Evolutionary conservation across 2,797 vertebrate species (phyloP), one percentile per base, ranked within the genome.

Genomic region (Artibeus jamaicensis): DNA sequence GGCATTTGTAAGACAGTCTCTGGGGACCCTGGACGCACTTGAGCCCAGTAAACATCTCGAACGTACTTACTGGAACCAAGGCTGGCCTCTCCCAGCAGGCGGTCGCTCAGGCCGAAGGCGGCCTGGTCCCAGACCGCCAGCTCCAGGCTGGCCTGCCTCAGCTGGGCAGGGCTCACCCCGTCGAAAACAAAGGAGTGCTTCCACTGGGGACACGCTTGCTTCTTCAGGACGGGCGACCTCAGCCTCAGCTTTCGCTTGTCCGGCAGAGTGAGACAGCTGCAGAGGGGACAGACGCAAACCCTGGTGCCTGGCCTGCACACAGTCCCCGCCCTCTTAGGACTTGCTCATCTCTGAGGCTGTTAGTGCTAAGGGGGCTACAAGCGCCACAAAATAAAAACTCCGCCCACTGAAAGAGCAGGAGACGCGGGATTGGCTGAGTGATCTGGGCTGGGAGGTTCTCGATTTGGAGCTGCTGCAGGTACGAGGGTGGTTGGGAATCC

Each of bases 101-200:
- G 98, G 95, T 98, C 97, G 0, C 74, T 94, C 70, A 98, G 84
- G 5, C 98, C 97, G 46, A 98, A 98, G 71, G 95, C 0, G 79
- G 91, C 70, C 89, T 98, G 98, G 92, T 98, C 98, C 98, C 98
- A 99, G 39, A 99, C 97, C 0, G 98, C 98, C 92, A 99, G 92
- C 44, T 98, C 97, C 39, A 99, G 87, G 81, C 96, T 97, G 1
- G 98, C 97, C 4, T 97, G 97, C 89, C 95, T 97, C 22, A 99
- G 98, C 95, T 98, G 98, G 15, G 96, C 94, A 19, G 82, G 42
- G 6, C 87, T 98, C 8, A 98, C 88, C 0, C 98, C 98, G 21
- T 90, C 97, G 92, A 99, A 99, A 48, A 98, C 96, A 22, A 99
- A 98, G 92, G 98, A 98, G 88, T 99, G 98, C n/a, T 98, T 98